Conservation (phyloP, 1,140 invertebrate species). For the Globodera ellingtonae region DNA sequence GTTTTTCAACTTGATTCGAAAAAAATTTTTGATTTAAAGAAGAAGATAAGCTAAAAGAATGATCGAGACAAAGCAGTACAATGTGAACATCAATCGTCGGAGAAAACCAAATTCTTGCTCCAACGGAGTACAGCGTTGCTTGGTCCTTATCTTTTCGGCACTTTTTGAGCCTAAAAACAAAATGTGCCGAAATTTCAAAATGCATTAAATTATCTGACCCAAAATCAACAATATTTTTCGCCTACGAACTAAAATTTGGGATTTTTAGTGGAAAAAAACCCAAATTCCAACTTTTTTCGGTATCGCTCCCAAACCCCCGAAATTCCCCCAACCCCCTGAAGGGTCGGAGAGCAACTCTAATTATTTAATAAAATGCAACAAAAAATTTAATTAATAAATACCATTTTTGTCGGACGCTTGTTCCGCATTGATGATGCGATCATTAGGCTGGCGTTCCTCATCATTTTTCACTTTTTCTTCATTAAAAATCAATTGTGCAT, state of each 20-base stretch:
- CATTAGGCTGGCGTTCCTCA: not conserved
- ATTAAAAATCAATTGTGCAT: not conserved
- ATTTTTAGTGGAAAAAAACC: too few relatives aligned
- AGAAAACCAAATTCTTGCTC: conserved; percentile 14
- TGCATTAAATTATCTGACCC: too few relatives aligned
- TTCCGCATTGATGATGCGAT: too few relatives aligned
- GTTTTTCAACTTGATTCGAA: too few relatives aligned
- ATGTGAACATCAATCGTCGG: conserved; percentile 20
- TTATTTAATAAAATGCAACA: too few relatives aligned
- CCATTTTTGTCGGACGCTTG: not conserved
- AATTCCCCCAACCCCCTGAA: too few relatives aligned
- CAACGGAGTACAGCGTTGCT: conserved; percentile 13
- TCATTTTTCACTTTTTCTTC: not conserved
- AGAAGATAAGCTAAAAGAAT: conserved; percentile 14
- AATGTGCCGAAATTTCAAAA: not conserved
- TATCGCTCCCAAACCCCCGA: too few relatives aligned
- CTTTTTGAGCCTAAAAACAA: not conserved
- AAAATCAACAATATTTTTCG: too few relatives aligned
- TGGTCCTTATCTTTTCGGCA: not conserved
- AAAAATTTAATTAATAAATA: not conserved
- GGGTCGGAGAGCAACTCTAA: too few relatives aligned
- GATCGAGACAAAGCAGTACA: conserved; percentile 13
- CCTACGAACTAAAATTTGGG: too few relatives aligned
- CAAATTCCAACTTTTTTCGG: too few relatives aligned
- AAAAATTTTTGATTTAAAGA: not conserved